A percentile compares a stretch with the other conserved stretches of the same genome.
phyloP scores from a whole-genome alignment of 2,888 invertebrate genomes.

The Physocephala rufipes region DNA sequence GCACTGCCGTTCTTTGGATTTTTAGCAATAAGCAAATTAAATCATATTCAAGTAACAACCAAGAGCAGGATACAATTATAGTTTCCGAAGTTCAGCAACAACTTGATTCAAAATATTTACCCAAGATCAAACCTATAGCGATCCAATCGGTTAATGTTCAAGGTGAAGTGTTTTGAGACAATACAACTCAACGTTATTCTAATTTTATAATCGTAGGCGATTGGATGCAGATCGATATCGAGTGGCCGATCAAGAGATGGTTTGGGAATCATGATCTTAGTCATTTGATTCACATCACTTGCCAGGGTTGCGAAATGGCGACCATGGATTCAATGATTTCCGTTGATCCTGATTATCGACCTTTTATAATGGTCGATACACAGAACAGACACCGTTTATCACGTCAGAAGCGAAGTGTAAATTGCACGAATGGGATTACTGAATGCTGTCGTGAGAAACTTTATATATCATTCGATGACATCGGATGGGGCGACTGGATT shows the following conservation, averaged over 20 bases:
- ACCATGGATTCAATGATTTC: slow-evolving; percentile 73
- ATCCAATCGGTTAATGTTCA: slow-evolving; percentile 79
- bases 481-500: slow-evolving; percentile 92
- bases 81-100: slow-evolving; percentile 82
- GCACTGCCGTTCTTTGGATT: slow-evolving; percentile 82
- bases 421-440: slow-evolving; percentile 75
- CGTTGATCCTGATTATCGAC: slow-evolving; percentile 74
- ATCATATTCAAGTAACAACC: slow-evolving; percentile 42
- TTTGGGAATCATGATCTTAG: slow-evolving; percentile 73
- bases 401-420: slow-evolving; percentile 71
- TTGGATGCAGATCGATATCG: slow-evolving; percentile 83
- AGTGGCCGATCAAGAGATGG: slow-evolving; percentile 81
- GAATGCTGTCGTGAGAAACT: slow-evolving; percentile 86
- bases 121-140: slow-evolving; percentile 81
- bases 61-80: slow-evolving; percentile 73
- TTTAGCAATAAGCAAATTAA: slow-evolving; percentile 69
- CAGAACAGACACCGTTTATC: slow-evolving; percentile 73
- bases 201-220: slow-evolving; percentile 69
- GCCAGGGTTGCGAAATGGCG: slow-evolving; percentile 78
- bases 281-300: slow-evolving; percentile 80
- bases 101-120: slow-evolving; percentile 74
- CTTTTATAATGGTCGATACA: slow-evolving; percentile 83
- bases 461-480: slow-evolving; percentile 82
- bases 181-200: not conserved
- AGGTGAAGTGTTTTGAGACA: slow-evolving; percentile 65